These are phyloP conservation scores for Meteorus sp. DNA, from an alignment of 1,140 invertebrate species.

Conservation along the genomic window DNA sequence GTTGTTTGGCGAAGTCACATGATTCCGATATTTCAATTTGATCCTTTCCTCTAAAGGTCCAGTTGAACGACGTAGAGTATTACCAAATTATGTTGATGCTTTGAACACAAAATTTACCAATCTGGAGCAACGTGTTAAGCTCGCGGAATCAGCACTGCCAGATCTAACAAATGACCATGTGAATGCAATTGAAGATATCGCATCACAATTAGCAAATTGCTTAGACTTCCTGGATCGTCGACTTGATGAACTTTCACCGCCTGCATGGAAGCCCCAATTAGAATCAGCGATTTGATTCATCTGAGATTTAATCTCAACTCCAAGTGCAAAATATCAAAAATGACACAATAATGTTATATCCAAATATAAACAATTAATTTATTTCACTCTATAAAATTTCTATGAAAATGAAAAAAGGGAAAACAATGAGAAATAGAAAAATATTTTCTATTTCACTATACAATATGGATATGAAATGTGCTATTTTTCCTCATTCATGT, in stretches of 20 bases:
- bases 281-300: constrained; percentile 21
- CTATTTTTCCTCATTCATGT: too few relatives aligned
- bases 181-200: constrained; percentile 41
- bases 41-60: constrained; percentile 35
- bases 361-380: too few relatives aligned
- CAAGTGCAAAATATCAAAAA: too few relatives aligned
- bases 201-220: constrained; percentile 39
- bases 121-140: constrained; percentile 41
- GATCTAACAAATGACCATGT: constrained; percentile 34
- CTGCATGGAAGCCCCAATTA: constrained; percentile 44
- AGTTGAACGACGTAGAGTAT: constrained; percentile 41
- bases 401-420: too few relatives aligned
- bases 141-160: constrained; percentile 35
- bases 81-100: constrained; percentile 43
- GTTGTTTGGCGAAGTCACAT: not conserved
- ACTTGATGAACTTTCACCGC: constrained; percentile 44
- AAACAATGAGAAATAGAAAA: too few relatives aligned
- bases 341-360: too few relatives aligned
- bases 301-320: not conserved
- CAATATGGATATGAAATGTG: too few relatives aligned
- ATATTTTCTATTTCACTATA: too few relatives aligned
- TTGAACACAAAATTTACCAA: constrained; percentile 39
- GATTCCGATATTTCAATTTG: not conserved
- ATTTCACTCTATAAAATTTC: too few relatives aligned
- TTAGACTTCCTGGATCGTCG: constrained; percentile 47